Base-by-base conservation (phyloP, 2,797 vertebrate species). In the Muscicapa comitata region DNA sequence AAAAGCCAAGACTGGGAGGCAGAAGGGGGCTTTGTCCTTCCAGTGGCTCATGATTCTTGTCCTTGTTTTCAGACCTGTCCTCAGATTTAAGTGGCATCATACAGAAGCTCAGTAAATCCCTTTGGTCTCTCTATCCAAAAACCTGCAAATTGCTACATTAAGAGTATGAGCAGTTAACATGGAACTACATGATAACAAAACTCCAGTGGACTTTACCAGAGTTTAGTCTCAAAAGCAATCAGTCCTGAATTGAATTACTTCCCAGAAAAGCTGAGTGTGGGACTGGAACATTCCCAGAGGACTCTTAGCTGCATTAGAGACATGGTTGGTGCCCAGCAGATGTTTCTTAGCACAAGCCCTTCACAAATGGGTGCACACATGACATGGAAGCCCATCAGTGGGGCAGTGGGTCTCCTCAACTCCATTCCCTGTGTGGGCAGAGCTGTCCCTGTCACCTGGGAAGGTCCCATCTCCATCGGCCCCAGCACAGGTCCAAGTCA, bases 11-110 rank as follows among this genome's bases (percentile, higher is more conserved):
- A 19, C 12, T 11, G 9, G 28, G 25, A 62, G 6, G 21, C 2
- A 2, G 16, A 79, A 48, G 29, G 19, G 13, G 5, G 3, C 28
- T 88, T 90, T 74, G 35, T 28, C 1, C 0, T 73, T 82, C 0
- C 0, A 61, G 37, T 12, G 21, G 15, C 54, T 81, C 0, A 0
- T 40, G 37, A 63, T 11, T 79, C 10, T 59, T 13, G 10, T n/a
- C 24, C 58, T 24, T 13, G 23, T 63, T 86, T 86, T 66, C 35
- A 70, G 47, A 43, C 33, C 31, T 58, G 20, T 58, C 18, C 38
- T 88, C 42, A 24, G 24, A 57, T 71, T 80, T 74, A 54, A 71
- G 54, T 74, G 14, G 33, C 2, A 1, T 48, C 35, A 51, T 43
- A 29, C 31, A 83, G 61, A 67, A 89, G 48, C 10, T 63, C 14